Conservation (phyloP, 23 tunicate species). For the Styela plicata region DNA sequence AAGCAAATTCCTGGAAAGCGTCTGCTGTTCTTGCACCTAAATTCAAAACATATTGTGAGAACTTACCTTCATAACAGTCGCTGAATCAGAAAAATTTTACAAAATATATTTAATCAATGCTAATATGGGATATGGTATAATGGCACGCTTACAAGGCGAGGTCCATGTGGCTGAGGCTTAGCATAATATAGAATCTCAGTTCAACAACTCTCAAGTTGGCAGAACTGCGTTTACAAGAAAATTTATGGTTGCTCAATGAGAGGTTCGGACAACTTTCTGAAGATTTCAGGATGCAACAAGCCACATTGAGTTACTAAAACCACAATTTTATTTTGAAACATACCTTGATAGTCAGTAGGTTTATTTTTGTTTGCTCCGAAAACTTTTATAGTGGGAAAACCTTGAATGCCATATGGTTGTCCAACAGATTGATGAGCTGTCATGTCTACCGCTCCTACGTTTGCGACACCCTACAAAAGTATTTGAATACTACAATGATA, state of each 20-base stretch:
- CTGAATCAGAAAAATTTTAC: too few relatives aligned
- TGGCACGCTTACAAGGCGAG: too few relatives aligned
- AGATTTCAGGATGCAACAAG: neutral
- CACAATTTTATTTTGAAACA: too few relatives aligned
- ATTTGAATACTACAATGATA: slow-evolving; percentile 1
- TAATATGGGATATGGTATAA: too few relatives aligned
- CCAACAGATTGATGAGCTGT: slow-evolving; percentile 87
- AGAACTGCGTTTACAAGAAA: neutral
- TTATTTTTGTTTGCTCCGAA: slow-evolving; percentile 89
- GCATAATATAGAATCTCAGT: too few relatives aligned
- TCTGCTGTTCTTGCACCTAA: slow-evolving; percentile 70
- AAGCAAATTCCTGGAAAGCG: slow-evolving; percentile 70
- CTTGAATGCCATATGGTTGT: slow-evolving; percentile 68
- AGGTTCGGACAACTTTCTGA: neutral
- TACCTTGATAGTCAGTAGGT: slow-evolving; percentile 92
- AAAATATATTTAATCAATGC: too few relatives aligned
- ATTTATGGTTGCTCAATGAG: neutral
- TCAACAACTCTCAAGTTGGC: neutral
- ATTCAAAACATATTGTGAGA: too few relatives aligned
- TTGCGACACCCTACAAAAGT: slow-evolving; percentile 83
- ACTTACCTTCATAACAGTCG: too few relatives aligned
- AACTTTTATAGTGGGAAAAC: slow-evolving; percentile 97
- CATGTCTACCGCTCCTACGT: slow-evolving; percentile 94
- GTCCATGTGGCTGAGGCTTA: too few relatives aligned
- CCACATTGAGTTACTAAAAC: neutral